Conservation (phyloP, 2,888 invertebrate species). For the Cephus sareptanus region DNA sequence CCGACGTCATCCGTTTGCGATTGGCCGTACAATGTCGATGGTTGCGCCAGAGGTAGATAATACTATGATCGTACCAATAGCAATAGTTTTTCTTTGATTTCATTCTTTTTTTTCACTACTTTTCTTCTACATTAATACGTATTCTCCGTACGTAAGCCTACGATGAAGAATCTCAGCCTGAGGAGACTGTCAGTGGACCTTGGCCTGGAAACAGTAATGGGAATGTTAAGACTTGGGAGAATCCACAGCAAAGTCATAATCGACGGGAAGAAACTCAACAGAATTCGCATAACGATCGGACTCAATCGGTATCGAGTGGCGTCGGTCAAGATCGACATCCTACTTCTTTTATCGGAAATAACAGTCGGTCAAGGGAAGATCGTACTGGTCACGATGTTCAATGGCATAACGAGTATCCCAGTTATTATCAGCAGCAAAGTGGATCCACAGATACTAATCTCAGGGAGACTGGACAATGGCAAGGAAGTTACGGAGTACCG, state of each 20-base stretch:
- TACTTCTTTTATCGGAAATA: not conserved
- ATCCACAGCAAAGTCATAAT: not conserved
- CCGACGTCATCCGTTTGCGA: slow-evolving; percentile 60
- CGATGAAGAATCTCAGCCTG: not conserved
- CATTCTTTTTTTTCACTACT: no score
- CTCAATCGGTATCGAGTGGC: not conserved
- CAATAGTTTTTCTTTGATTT: not conserved
- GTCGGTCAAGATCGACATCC: not conserved
- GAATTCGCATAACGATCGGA: not conserved
- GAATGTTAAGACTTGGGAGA: not conserved
- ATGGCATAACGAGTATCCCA: not conserved
- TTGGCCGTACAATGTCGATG: slow-evolving; percentile 62
- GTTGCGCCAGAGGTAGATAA: slow-evolving; percentile 32
- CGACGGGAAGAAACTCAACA: slow-evolving; percentile 2
- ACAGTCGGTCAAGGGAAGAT: not conserved
- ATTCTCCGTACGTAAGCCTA: not conserved
- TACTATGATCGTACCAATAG: not conserved
- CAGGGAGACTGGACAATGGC: not conserved
- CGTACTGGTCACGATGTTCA: not conserved
- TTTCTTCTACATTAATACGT: not conserved
- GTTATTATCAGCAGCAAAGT: not conserved
- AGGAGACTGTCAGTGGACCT: not conserved
- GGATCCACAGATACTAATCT: not conserved
- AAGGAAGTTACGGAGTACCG: not conserved
- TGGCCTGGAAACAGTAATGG: not conserved